Base-by-base conservation (phyloP, 1,140 invertebrate genomes). In the Planococcus citri region DNA sequence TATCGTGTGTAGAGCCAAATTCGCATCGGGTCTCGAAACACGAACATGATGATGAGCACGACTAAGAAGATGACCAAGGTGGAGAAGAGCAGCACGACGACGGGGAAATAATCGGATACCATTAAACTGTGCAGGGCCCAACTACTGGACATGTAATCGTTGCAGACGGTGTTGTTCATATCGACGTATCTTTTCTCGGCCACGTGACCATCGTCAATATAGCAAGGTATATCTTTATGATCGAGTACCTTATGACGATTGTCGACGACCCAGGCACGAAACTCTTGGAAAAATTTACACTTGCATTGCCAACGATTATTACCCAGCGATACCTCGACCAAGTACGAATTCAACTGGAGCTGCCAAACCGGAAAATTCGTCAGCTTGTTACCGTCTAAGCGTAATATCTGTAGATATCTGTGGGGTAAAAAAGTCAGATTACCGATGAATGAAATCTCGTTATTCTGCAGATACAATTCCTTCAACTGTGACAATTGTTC, bases 1-100 rank as follows among this genome's bases (percentile, higher is more conserved):
- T 93, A 94, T 71, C 88, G 87, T 1, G 91, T 87, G 75, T 91
- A 93, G 2, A 92, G 82, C 91, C 91, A 94, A 33, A 94, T 87
- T 70, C 90, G 83, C 51, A 94, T 82, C 0, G 90, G 85, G 73
- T 93, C 89, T 70, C 91, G 84, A 77, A 92, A 91, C 73, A 94
- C 90, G 60, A 87, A 85, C 17, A 93, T 79, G 9, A 93, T 84
- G 22, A 91, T 80, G 10, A 86, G 83, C 24, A 91, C 82, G 57
- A 91, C 80, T 71, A 88, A 81, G 69, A 89, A 78, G 27, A 92
- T 82, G 51, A 90, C 80, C 70, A 92, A 79, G 69, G 90, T 81
- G 12, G 87, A 83, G 71, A 88, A 88, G 21, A 77, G 70, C 67
- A 91, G 78, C 1, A 90, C 88, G 73, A 92, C 84, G 79, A 91